phyloP scores from a whole-genome alignment of 2,797 vertebrate genomes.

The Austrolebias charrua region DNA sequence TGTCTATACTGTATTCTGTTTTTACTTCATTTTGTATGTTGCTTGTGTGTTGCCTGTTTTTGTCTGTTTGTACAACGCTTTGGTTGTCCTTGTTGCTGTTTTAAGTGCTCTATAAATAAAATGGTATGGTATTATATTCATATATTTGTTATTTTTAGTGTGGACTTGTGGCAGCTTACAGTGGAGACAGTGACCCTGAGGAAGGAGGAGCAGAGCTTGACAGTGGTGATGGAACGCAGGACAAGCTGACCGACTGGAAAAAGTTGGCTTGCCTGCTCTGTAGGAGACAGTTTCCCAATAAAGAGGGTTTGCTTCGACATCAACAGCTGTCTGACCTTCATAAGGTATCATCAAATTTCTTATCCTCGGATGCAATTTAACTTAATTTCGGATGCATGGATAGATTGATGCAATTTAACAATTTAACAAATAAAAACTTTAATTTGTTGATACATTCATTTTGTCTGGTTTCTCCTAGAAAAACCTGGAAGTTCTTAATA shows the following conservation, averaged over 20 bases:
- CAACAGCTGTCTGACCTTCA: conserved; percentile 97
- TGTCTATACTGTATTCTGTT: no score
- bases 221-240: conserved; percentile 80
- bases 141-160: conserved; percentile 66
- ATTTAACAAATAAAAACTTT: neutral
- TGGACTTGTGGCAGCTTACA: conserved; percentile 95
- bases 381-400: neutral
- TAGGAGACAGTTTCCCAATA: conserved; percentile 95
- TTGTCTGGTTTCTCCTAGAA: conserved; percentile 77
- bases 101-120: no score
- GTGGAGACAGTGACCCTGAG: conserved; percentile 96
- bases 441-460: neutral
- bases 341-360: conserved; percentile 81
- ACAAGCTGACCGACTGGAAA: conserved; percentile 95
- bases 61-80: no score
- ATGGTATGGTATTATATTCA: no score
- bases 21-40: no score
- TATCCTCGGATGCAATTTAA: neutral
- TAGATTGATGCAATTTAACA: no score
- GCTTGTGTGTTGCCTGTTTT: no score
- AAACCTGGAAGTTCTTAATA: conserved; percentile 93
- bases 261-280: conserved; percentile 97
- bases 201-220: conserved; percentile 84
- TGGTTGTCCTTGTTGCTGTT: no score
- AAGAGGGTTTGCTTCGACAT: conserved; percentile 89